These are phyloP conservation scores for Globia sparganii DNA, from an alignment of 2,888 invertebrate genomes.

Conservation along the genomic window DNA sequence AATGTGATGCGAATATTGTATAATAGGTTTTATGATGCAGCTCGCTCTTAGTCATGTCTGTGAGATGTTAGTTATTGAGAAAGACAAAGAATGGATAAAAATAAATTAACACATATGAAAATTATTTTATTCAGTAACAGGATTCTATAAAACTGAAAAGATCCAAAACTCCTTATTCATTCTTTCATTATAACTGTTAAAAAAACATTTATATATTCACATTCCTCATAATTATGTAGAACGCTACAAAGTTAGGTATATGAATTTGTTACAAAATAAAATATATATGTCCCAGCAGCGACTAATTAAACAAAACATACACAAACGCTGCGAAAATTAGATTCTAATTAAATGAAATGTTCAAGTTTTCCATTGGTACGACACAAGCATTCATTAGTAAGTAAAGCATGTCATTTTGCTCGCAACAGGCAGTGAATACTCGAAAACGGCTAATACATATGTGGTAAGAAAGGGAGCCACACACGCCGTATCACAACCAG, in stretches of 20 bases:
- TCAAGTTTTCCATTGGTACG: constrained; percentile 63
- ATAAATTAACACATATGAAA: not conserved
- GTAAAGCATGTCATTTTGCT: constrained; percentile 74
- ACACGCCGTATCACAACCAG: constrained; percentile 61
- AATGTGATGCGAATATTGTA: constrained; percentile 37
- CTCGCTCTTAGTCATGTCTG: not conserved
- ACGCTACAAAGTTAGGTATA: not conserved
- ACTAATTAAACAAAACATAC: constrained; percentile 63
- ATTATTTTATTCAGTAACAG: not conserved
- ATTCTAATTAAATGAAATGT: constrained; percentile 77
- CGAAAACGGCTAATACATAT: constrained; percentile 70
- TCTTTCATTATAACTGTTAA: not conserved
- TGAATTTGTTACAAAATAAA: constrained; percentile 17
- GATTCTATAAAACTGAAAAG: not conserved
- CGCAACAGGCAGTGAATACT: constrained; percentile 65
- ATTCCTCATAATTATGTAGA: constrained; percentile 9
- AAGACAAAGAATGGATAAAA: not conserved
- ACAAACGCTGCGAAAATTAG: constrained; percentile 70
- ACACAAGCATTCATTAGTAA: constrained; percentile 75
- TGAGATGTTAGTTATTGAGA: not conserved
- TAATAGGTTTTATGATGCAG: not conserved
- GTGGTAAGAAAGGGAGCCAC: constrained; percentile 63
- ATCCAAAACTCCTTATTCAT: not conserved
- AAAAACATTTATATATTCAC: not conserved
- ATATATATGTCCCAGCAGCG: constrained; percentile 23